phyloP scores from a whole-genome alignment of 2,888 invertebrate species.

The Catocala nupta region DNA sequence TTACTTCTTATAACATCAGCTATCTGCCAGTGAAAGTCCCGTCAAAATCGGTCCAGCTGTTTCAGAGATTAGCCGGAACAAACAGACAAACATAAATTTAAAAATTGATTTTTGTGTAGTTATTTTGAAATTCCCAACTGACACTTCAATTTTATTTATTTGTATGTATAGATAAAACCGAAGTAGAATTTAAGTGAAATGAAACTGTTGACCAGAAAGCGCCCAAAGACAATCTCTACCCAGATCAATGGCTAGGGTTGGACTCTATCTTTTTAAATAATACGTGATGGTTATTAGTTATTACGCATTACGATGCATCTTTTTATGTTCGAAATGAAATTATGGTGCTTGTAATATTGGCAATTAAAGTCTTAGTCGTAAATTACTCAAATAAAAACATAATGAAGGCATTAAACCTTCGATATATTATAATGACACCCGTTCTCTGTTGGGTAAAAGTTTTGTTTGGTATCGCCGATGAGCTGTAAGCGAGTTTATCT shows the following conservation, averaged over 20 bases:
- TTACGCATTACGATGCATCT: conserved; percentile 24
- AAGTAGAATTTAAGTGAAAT: too few relatives aligned
- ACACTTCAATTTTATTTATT: too few relatives aligned
- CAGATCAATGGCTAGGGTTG: too few relatives aligned
- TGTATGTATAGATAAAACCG: too few relatives aligned
- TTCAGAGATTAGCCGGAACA: conserved; percentile 3
- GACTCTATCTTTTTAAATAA: neutral
- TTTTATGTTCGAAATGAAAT: conserved; percentile 29
- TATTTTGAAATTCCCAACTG: too few relatives aligned
- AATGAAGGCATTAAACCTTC: conserved; percentile 50
- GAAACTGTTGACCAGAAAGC: too few relatives aligned
- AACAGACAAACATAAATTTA: neutral
- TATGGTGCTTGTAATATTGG: conserved; percentile 31
- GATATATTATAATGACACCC: conserved; percentile 45
- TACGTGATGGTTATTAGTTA: conserved; percentile 17
- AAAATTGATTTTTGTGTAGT: too few relatives aligned
- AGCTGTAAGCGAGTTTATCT: neutral
- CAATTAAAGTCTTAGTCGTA: conserved; percentile 37
- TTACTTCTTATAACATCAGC: too few relatives aligned
- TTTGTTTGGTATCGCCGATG: conserved; percentile 2
- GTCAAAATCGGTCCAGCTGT: neutral
- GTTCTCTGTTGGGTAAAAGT: conserved; percentile 39
- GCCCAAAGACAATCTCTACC: too few relatives aligned
- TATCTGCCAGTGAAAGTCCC: too few relatives aligned
- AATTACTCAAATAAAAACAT: conserved; percentile 44